Conservation (phyloP, 2,113 vertebrate species). For the Rattus norvegicus region GRCr8 NC_086025.1:63114501-63115000, state of each 20-base stretch:
- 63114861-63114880: background rate
- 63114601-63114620: background rate
- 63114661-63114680: background rate
- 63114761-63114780: background rate
- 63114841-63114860: background rate
- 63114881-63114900: background rate
- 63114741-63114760: background rate
- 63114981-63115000: background rate
- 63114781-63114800: background rate
- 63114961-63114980: background rate
- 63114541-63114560: background rate
- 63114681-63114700: background rate
- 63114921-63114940: background rate
- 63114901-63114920: background rate
- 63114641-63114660: too few species aligned
- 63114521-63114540: too few species aligned
- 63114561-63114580: too few species aligned
- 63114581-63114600: background rate
- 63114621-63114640: background rate
- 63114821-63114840: background rate
- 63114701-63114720: background rate
- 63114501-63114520: too few species aligned
- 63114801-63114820: background rate
- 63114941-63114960: background rate
- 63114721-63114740: too few species aligned